Evolutionary conservation across 37 sponge, comb jelly and placozoan genomes (phyloP), one percentile per base, ranked within the genome.

Genomic region (Trichoplax adhaerens): DNA sequence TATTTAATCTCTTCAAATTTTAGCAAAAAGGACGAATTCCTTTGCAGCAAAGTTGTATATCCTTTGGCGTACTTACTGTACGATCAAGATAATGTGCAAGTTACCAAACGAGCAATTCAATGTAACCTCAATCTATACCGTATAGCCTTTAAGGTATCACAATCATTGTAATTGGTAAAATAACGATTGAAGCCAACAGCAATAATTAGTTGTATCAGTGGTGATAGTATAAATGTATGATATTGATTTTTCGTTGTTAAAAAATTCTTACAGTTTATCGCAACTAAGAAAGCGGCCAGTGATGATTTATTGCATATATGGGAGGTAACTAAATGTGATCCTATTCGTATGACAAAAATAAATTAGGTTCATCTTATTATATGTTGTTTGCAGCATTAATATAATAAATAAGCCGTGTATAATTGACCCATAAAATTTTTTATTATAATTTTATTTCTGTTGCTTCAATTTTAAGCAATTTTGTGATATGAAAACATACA

Each of bases 21-120:
- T 74, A 85, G 86, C 63, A 85, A 85, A 63, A 74, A 54, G 77
- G 86, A 85, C 66, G 72, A 75, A 53, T 78, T 75, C 55, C 55
- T 78, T 10, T 64, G 81, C 54, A 63, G 71, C 58, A 73, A 79
- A 6, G 75, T 80, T 48, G 77, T 83, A 2, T 85, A 81, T 0
- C 74, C 81, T 49, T 60, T 87, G 56, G 53, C 65, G 1, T 84
- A 84, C 81, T 70, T 84, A 74, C 75, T 87, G 75, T 65, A 72
- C 8, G 88, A 87, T 55, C 29, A 29, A 29, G 54, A 56, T 1
- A 72, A 80, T 55, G 64, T 65, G 6, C 75, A 61, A 68, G 78
- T 84, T 65, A 7, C 77, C 46, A 87, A 83, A 72, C 74, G 81
- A 62, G 70, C 81, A n/a, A 54, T 87, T 1, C 65, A 49, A 0